These are phyloP conservation scores for Carposina sasakii DNA, from an alignment of 1,140 invertebrate genomes.

Conservation along the genomic window DNA sequence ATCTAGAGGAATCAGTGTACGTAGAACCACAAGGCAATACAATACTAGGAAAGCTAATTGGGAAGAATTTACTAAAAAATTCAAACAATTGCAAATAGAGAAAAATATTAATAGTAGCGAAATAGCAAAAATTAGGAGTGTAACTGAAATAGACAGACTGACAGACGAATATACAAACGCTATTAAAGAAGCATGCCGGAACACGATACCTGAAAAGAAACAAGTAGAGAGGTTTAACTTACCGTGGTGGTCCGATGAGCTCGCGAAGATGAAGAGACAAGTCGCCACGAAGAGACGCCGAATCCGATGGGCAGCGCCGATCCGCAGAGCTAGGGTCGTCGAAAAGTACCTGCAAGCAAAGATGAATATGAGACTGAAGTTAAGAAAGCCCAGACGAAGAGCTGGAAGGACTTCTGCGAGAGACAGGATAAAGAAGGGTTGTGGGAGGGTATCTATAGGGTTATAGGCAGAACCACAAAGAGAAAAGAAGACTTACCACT, in stretches of 20 bases:
- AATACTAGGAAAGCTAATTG: not conserved
- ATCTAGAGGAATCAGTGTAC: not conserved
- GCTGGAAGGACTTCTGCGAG: conserved; percentile 15
- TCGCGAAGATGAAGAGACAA: conserved; percentile 8
- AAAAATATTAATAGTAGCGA: not conserved
- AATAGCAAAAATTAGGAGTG: not conserved
- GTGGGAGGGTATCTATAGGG: conserved; percentile 17
- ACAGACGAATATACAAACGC: no score
- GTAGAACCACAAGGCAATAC: not conserved
- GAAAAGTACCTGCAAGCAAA: conserved; percentile 14
- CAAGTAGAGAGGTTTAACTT: conserved; percentile 8
- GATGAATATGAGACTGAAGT: conserved; percentile 7
- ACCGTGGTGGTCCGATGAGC: conserved; percentile 16
- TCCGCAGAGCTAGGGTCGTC: conserved; percentile 9
- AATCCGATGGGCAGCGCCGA: conserved; percentile 11
- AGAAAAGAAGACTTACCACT: conserved; percentile 11
- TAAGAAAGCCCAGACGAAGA: conserved; percentile 3
- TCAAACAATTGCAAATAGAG: not conserved
- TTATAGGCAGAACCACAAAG: conserved; percentile 2
- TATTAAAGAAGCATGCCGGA: conserved; percentile 4
- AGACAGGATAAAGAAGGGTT: conserved; percentile 12
- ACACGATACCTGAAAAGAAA: no score
- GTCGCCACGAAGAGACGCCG: conserved; percentile 8
- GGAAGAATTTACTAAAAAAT: not conserved
- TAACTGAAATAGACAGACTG: no score